Evolutionary conservation across 1,140 invertebrate genomes (phyloP), one percentile per base, ranked within the genome.

Genomic region (Panonychus citri): DNA sequence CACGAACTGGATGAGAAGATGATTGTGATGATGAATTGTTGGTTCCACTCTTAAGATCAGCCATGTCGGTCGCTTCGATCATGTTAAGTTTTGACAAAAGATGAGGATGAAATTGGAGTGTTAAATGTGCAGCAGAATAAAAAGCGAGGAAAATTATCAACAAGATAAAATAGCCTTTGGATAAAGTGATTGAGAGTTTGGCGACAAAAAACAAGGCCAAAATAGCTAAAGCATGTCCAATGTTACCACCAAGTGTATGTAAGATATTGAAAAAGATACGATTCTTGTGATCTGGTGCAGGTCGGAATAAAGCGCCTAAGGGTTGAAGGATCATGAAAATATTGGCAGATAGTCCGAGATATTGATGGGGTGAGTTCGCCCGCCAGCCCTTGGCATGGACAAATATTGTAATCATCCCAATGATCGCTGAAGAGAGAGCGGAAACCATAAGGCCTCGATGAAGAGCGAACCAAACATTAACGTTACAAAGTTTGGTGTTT

Each of bases 181-280:
- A 34, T 34, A 34, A 34, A 7, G 30, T 34, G 30, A 34, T 12
- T 7, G 30, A 95, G 68, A 94, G 71, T 60, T 79, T 77, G 21
- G 86, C 81, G 37, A 88, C 83, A 64, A 94, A 46, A 75, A 95
- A 94, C 62, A 95, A 84, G 53, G 85, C 82, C 5, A 86, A 78
- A 72, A 94, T 86, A 91, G 73, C 24, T 76, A 77, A 64, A 63
- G 65, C 85, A 66, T 91, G 85, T 3, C 87, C 88, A 19, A 78
- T 70, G 68, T 91, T 94, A 50, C 90, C 89, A 60, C 87, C 77
- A 46, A 85, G 72, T 85, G 87, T 94, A 70, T 95, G 89, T 15
- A 78, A 64, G 89, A 89, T 95, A 69, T 97, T 97, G 73, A 95
- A 94, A 54, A 90, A 71, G 0, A 81, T 77, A 55, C 89, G 73